Base-by-base conservation (phyloP, 2,797 vertebrate genomes). In the Chloroceryle inda region DNA sequence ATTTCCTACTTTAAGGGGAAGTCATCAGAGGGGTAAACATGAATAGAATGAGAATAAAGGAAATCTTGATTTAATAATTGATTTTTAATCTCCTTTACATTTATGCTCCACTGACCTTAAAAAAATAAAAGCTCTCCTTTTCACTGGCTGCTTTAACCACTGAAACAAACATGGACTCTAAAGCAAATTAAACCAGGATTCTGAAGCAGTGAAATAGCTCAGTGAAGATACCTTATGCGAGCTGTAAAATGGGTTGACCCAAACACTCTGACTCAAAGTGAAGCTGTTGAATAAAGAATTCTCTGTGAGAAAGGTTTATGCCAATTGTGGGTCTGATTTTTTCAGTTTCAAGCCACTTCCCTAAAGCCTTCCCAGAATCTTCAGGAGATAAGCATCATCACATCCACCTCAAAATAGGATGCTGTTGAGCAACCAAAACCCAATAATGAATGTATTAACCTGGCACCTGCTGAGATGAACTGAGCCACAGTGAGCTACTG, bases 31-130 rank as follows among this genome's bases (percentile, higher is more conserved):
- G 88, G 24, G 35, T 33, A 91, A 94, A 56, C 5, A 50, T 53
- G 37, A 89, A 47, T 3, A 86, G 55, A 89, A 94, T 52, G 16
- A 69, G 16, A 77, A 86, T 66, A 89, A 89, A 84, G 72, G n/a
- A 91, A 94, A 75, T 66, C 45, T 75, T 94, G 58, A 91, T 83
- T 94, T 89, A 94, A 85, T 94, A 83, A 74, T 35, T 88, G 23
- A 89, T 94, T 83, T 80, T 88, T 88, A 92, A 95, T 84, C 61
- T 89, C 38, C n/a, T 88, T 92, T 86, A 13, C 38, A 73, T 88
- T 95, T 81, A 80, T 86, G 88, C 66, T 94, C 94, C 59, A 84
- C 15, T 90, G 76, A 91, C 24, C 26, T 62, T 29, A 56, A 78
- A 73, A 42, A 42, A 62, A 45, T 42, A 62, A 68, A 2, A 62